A percentile compares a stretch with the other conserved stretches of the same genome.
Conservation (phyloP, 2,113 vertebrate genomes). For the Edolisoma coerulescens region DNA sequence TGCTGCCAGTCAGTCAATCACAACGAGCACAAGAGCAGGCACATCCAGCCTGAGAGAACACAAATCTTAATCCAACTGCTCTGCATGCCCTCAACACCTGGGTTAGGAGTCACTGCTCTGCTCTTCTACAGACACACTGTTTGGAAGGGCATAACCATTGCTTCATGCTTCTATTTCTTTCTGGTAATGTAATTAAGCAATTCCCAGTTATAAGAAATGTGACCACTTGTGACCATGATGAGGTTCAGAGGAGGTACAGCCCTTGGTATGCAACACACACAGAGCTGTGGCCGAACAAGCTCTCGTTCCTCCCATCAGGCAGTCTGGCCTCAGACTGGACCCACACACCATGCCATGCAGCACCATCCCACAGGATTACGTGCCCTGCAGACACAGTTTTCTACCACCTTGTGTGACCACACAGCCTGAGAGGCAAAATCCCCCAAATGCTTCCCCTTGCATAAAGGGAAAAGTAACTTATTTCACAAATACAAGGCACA, state of each 20-base stretch:
- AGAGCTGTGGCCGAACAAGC: neutral
- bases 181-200: neutral
- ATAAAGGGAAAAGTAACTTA: neutral
- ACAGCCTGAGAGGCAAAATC: neutral
- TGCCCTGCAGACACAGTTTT: neutral
- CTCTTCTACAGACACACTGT: neutral
- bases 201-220: neutral
- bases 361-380: rapidly evolving
- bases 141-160: neutral
- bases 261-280: neutral
- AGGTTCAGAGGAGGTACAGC: neutral
- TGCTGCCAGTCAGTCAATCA: neutral
- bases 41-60: neutral
- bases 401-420: neutral
- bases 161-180: neutral
- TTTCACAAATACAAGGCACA: neutral
- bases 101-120: neutral
- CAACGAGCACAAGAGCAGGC: rapidly evolving
- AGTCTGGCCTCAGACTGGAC: neutral
- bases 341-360: neutral
- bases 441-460: neutral
- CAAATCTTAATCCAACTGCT: neutral
- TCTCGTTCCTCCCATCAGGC: neutral
- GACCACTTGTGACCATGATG: neutral
- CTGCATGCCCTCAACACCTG: neutral